Evolutionary conservation across 2,888 invertebrate species (phyloP).

Genomic region (Tetranychus piercei): DNA sequence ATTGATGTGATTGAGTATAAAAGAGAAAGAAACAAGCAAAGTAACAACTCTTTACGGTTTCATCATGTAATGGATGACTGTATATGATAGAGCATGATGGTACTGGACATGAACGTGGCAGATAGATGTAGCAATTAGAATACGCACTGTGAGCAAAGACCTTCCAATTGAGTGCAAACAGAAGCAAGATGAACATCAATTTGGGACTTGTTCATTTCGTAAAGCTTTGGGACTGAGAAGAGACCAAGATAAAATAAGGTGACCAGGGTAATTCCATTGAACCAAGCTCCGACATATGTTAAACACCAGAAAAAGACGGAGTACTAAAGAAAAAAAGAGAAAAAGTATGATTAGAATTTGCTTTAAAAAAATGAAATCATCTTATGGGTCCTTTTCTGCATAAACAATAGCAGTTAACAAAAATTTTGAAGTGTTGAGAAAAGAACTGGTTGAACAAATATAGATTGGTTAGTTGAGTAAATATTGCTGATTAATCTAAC

Average conservation of each 20-base stretch:
- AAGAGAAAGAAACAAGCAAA: too few relatives aligned
- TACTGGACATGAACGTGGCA: neutral
- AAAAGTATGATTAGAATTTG: neutral
- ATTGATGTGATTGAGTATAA: too few relatives aligned
- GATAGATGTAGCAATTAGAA: neutral
- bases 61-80: too few relatives aligned
- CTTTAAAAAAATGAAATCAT: neutral
- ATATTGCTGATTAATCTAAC: neutral
- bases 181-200: slow-evolving; percentile 76
- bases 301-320: slow-evolving; percentile 83
- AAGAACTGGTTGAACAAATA: slow-evolving; percentile 5
- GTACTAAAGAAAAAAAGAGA: slow-evolving; percentile 43
- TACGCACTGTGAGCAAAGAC: slow-evolving; percentile 17
- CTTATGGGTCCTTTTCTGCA: neutral
- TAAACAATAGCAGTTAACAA: neutral
- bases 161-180: slow-evolving; percentile 31
- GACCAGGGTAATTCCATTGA: slow-evolving; percentile 95
- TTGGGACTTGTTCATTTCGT: slow-evolving; percentile 80
- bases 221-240: slow-evolving; percentile 88
- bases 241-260: slow-evolving; percentile 78
- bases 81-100: neutral
- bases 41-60: too few relatives aligned
- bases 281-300: slow-evolving; percentile 94
- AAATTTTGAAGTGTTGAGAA: neutral
- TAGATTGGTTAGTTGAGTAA: neutral